These are phyloP conservation scores for Luidia sarsii DNA, from an alignment of 53 echinoderm and acorn worm species.

Conservation along the genomic window DNA sequence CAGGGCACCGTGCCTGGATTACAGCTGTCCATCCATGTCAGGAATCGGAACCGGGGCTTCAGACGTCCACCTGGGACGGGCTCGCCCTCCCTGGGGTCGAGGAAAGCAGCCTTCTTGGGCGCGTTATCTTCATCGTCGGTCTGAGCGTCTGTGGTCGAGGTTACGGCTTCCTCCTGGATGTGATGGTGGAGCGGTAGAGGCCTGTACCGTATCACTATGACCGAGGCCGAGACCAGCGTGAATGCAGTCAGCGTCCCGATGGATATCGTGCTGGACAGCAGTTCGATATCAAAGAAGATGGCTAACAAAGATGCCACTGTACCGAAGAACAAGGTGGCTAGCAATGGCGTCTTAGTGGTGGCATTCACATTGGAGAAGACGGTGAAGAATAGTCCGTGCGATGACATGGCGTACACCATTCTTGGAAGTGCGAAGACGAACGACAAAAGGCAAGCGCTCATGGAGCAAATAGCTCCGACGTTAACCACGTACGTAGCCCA, in stretches of 20 bases:
- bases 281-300: constrained; percentile 45
- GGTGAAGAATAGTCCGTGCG: constrained; percentile 63
- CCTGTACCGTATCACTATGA: constrained; percentile 64
- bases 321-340: constrained; percentile 61
- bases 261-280: constrained; percentile 61
- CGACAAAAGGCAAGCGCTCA: constrained; percentile 37
- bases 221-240: constrained; percentile 58
- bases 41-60: constrained; percentile 14
- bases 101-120: background rate
- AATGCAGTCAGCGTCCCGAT: constrained; percentile 71
- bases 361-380: constrained; percentile 47
- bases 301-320: constrained; percentile 25
- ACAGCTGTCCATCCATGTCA: constrained; percentile 23
- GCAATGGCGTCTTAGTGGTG: constrained; percentile 62
- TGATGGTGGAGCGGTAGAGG: constrained; percentile 11
- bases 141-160: background rate
- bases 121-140: constrained; percentile 16
- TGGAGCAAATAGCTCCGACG: constrained; percentile 61
- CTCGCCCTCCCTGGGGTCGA: background rate
- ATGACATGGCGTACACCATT: constrained; percentile 69
- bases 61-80: constrained; percentile 8
- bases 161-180: background rate
- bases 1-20: constrained; percentile 60
- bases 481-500: constrained; percentile 73
- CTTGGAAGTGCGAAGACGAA: constrained; percentile 64